Evolutionary conservation across 2,888 invertebrate species (phyloP), one percentile per base, ranked within the genome.

Genomic region (Scrobipalpa atriplicella): DNA sequence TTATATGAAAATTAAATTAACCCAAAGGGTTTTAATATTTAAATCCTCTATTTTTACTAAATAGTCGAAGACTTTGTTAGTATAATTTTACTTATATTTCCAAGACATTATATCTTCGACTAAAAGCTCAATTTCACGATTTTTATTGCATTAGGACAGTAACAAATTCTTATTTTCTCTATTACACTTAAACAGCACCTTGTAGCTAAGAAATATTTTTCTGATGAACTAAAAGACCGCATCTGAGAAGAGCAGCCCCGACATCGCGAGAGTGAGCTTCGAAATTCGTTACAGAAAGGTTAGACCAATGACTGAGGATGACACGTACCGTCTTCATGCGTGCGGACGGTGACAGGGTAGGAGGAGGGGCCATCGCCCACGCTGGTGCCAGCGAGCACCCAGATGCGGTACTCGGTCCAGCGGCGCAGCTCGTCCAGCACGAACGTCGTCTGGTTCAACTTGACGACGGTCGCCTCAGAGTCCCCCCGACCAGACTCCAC

Each of bases 321-420:
- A 88, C 86, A 97, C 98, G 96, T 98, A 99, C 99, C 99, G 96
- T 98, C 99, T 96, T 99, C 99, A 87, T 97, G 97, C 76, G 99
- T 99, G 94, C 96, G 96, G 81, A 98, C 96, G 82, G 96, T 95
- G 94, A 98, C 96, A 72, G 98, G 98, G 91, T 96, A 96, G 78
- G 98, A 98, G 81, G 96, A 95, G 72, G 97, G 99, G 72, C 99
- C 99, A 92, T 98, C 98, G 83, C 99, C 99, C 77, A 99, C 98
- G 81, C 96, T 96, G 79, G 99, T 99, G 83, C 98, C 98, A 73
- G 99, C 99, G 78, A 98, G 94, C 82, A 99, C 97, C 98, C 98
- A 98, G 82, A 99, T 96, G 89, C 98, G 96, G 94, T 99, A 99
- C 89, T 97, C 96, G 69, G 98, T 98, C 98, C 98, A 99, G 72